Evolutionary conservation across 2,113 vertebrate species (phyloP), one percentile per base, ranked within the genome.

Genomic region (Chaenogobius annularis): DNA sequence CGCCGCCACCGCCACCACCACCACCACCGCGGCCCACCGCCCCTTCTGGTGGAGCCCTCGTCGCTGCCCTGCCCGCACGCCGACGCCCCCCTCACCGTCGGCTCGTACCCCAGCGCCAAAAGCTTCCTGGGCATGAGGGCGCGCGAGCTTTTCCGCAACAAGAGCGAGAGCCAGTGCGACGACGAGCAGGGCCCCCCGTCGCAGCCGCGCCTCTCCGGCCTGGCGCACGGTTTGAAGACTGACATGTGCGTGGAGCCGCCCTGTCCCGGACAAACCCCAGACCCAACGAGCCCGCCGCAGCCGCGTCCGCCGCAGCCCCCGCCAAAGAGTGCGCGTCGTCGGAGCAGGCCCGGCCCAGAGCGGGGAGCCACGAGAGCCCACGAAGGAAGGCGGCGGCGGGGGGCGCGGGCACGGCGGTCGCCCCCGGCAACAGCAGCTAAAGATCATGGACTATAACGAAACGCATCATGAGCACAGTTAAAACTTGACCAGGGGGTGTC

Each of bases 361-460:
- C 73, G 62, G 79, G 78, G 52, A 86, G 75, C 75, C 91, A 85
- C 69, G 91, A 89, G 66, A 86, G 85, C 59, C 86, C 89, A 1
- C 78, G 88, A 47, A 87, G 79, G 70, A 90, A 86, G 75, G 54
- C 68, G 10, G 87, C 37, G 37, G 26, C 26, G 68, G 70, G 43
- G 83, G 47, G 40, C 19, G 6, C 75, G 82, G 17, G n/a, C 85
- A 0, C 3, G 35, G 35, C 17, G 79, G 73, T 3, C 80, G 83
- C 17, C 89, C 94, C 87, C 86, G 94, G 90, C 89, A 95, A 92
- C 92, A 91, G 78, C 95, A 95, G 92, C 94, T 98, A 72, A 96
- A 94, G 77, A 99, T 98, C 88, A 98, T 98, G 96, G 96, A 98
- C 95, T 98, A 99, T 82, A 96, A 98, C 5, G 95, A 97, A 93